Base-by-base conservation (phyloP, 2,797 vertebrate genomes). In the Pygocentrus nattereri region DNA sequence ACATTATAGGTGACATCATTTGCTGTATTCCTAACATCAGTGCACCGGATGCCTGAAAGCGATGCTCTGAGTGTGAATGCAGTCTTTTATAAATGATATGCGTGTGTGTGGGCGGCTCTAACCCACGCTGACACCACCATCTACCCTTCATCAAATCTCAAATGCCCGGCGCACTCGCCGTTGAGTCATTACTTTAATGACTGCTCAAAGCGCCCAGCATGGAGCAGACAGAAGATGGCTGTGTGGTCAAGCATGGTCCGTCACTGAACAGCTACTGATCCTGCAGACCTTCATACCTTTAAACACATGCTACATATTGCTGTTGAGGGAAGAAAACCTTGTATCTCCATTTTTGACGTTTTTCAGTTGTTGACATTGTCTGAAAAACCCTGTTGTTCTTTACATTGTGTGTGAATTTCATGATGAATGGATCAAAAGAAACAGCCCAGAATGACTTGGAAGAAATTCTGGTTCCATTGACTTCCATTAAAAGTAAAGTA, bases 181-280 rank as follows among this genome's bases (percentile, higher is more conserved):
- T 61, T 73, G 7, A 83, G 52, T 86, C 83, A 75, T 71, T 82
- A 38, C 74, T 80, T 80, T 84, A 86, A 86, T 82, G 62, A 80
- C 77, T 47, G 25, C 61, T 81, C 72, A 81, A 62, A 81, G 52
- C 54, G 47, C 61, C 4, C 54, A 21, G 30, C 34, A 5, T 23
- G 62, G 34, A 75, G 54, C 67, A 54, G 18, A 18, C 54, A 10
- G 59, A 21, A 34, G 62, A 61, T 27, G 23, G 25, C 25, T 38
- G 30, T 5, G 15, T 4, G 15, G 61, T 64, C 16, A 5, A 41
- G 58, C 15, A 11, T 21, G 49, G 49, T 38, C 34, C 67, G 41
- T 21, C 30, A 11, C 52, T 16, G 52, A 58, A 74, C 15, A 75
- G 58, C 38, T 69, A 2, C 7, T 71, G 19, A 82, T 64, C 31